Evolutionary conservation across 2,888 invertebrate species (phyloP).

Genomic region (Glaucopsyche alexis): DNA sequence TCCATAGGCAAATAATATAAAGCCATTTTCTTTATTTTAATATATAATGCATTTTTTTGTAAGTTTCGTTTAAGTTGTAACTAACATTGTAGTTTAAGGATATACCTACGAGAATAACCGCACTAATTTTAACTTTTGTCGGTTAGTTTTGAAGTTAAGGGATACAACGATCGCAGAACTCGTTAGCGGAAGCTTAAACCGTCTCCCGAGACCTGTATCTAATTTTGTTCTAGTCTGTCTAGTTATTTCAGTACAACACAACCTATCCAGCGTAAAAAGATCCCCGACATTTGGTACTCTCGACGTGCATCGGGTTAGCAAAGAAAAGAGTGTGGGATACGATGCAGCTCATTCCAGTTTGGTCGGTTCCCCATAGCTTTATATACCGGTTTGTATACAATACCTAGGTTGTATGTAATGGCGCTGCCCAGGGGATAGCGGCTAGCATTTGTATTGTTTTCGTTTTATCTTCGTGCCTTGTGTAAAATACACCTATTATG

Average conservation of each 20-base stretch:
- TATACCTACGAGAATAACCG: neutral
- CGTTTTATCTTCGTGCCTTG: conserved; percentile 50
- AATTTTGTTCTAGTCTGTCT: conserved; percentile 69
- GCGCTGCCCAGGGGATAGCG: conserved; percentile 68
- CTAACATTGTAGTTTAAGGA: too few species aligned
- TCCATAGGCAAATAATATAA: neutral
- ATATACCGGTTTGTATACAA: conserved; percentile 36
- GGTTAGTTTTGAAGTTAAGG: conserved; percentile 37
- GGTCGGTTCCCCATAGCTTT: conserved; percentile 45
- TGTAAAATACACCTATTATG: conserved; percentile 41
- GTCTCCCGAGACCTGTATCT: conserved; percentile 58
- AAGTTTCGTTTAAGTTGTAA: neutral
- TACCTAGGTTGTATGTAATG: conserved; percentile 65
- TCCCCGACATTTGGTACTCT: conserved; percentile 47
- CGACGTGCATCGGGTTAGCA: conserved; percentile 39
- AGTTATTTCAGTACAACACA: conserved; percentile 67
- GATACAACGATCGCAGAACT: conserved; percentile 43
- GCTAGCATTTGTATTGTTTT: conserved; percentile 67
- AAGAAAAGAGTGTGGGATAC: conserved; percentile 40
- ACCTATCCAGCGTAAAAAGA: conserved; percentile 53
- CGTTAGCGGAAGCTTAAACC: conserved; percentile 60
- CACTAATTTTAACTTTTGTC: conserved; percentile 34
- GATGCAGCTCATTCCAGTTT: conserved; percentile 50
- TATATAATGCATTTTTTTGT: neutral
- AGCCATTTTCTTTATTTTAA: neutral